A percentile compares a stretch with the other conserved stretches of the same genome.
phyloP scores from a whole-genome alignment of 2,113 vertebrate species.

The Ia io region DNA sequence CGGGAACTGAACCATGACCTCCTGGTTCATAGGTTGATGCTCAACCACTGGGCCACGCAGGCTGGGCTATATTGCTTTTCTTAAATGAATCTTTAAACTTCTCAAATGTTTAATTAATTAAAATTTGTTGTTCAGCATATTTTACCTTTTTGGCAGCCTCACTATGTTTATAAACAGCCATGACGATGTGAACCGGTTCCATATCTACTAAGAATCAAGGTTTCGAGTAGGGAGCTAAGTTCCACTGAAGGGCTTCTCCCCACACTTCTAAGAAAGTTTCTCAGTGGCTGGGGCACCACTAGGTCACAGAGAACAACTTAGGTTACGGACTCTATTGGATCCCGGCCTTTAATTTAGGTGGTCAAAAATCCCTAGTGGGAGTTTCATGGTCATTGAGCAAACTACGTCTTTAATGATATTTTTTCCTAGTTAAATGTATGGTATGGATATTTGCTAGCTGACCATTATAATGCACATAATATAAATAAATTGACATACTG shows the following conservation, averaged over 20 bases:
- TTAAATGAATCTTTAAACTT: background rate
- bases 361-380: background rate
- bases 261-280: background rate
- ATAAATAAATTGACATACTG: background rate
- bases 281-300: background rate
- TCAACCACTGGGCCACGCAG: too few relatives aligned
- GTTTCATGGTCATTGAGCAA: background rate
- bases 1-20: too few relatives aligned
- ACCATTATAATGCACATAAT: background rate
- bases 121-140: background rate
- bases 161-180: background rate
- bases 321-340: background rate
- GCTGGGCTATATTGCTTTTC: background rate
- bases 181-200: background rate
- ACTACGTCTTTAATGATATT: background rate
- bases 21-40: too few relatives aligned
- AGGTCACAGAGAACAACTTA: background rate
- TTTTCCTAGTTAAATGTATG: background rate
- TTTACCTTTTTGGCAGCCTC: background rate
- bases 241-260: background rate
- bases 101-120: conserved; percentile 18
- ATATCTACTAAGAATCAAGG: background rate
- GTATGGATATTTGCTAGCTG: background rate
- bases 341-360: background rate
- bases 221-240: background rate